Conservation (phyloP, 2,113 vertebrate genomes). For the Carassius gibelio region DNA sequence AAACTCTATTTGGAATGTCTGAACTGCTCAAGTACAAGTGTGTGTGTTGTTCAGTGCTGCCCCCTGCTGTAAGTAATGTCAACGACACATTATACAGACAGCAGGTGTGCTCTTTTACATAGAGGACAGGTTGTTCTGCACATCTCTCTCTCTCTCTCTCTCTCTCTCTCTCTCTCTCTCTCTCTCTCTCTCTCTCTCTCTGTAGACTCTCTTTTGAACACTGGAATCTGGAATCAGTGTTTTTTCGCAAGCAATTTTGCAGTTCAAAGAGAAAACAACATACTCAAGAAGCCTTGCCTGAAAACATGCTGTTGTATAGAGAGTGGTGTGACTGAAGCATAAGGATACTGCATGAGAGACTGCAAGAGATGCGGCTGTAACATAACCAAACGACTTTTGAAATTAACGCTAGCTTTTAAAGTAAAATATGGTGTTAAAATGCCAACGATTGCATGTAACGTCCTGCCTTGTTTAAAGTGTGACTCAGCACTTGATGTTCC, state of each 20-base stretch:
- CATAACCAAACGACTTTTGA: not conserved
- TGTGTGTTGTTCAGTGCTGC: constrained; percentile 70
- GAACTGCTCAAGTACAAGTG: not conserved
- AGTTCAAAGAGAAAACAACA: constrained; percentile 26
- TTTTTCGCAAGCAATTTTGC: not conserved
- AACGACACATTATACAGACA: constrained; percentile 4
- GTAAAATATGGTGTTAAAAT: not conserved
- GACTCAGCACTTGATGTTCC: constrained; percentile 25
- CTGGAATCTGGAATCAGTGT: constrained; percentile 23
- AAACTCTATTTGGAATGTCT: not conserved
- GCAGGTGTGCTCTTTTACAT: constrained; percentile 19
- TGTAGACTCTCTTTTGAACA: constrained; percentile 22
- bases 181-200: not conserved
- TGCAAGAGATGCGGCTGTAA: not conserved
- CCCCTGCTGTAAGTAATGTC: constrained; percentile 62
- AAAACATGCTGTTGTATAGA: not conserved
- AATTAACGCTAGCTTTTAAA: not conserved
- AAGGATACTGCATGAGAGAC: not conserved
- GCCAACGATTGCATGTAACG: not conserved
- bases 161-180: not conserved
- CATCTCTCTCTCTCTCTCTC: constrained; percentile 6
- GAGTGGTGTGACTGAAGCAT: not conserved
- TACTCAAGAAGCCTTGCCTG: not conserved
- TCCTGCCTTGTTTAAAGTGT: not conserved
- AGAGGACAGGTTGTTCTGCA: constrained; percentile 45